Conservation (phyloP, 2,797 vertebrate genomes). For the Esox lucius region DNA sequence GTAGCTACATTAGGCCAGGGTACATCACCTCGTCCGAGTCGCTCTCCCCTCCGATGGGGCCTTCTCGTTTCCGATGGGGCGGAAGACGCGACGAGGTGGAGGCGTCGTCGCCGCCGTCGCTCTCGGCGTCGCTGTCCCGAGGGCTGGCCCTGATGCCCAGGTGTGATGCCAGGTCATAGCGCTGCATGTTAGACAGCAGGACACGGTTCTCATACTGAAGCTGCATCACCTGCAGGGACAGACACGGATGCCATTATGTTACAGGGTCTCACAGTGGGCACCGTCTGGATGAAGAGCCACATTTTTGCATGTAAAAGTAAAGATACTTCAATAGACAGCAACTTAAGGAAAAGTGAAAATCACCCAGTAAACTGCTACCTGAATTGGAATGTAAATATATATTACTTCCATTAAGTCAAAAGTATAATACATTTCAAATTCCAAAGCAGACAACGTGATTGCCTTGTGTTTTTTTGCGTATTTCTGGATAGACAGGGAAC, state of each 20-base stretch:
- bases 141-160: constrained; percentile 92
- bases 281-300: no score
- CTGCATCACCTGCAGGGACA: constrained; percentile 80
- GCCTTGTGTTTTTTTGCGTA: no score
- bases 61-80: constrained; percentile 95
- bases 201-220: constrained; percentile 98
- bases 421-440: no score
- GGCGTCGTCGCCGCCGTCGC: constrained; percentile 91
- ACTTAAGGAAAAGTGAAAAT: no score
- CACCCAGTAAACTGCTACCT: no score
- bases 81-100: constrained; percentile 83
- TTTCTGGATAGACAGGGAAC: no score
- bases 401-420: no score
- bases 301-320: no score
- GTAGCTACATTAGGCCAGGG: neutral
- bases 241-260: neutral
- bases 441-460: no score
- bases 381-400: no score
- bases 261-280: neutral
- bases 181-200: constrained; percentile 98
- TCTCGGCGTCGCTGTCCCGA: constrained; percentile 94
- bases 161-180: constrained; percentile 96
- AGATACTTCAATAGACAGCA: no score
- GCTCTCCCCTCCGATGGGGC: constrained; percentile 95
- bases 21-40: constrained; percentile 89